Evolutionary conservation across 2,797 vertebrate species (phyloP), one percentile per base, ranked within the genome.

Genomic region (Hydrophis major): DNA sequence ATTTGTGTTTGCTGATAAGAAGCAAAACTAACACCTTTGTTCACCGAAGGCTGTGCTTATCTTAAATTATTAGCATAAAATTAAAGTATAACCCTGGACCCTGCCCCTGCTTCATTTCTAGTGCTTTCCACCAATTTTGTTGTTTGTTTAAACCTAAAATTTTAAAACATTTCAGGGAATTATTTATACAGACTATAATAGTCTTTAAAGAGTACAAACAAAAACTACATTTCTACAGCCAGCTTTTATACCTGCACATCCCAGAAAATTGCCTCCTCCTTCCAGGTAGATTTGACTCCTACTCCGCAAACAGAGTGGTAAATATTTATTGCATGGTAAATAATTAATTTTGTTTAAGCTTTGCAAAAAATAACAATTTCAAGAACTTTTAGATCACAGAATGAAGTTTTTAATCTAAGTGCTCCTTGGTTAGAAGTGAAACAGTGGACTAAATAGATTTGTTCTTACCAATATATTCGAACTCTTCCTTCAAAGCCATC

Each of bases 401-500:
- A 27, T 4, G 6, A 91, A 61, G 63, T 32, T 55, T 74, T 61
- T 37, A 37, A 93, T 93, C 56, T 92, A 86, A 56, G 13, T 69
- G 60, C 86, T 92, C 4, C 22, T 47, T 87, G 55, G 25, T 61
- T 83, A 87, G 11, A 66, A 93, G 28, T 74, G 55, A 88, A 1
- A 78, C 27, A 94, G 13, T 25, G n/a, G 42, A 95, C 83, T 92
- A 93, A 59, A 50, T 11, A 94, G 47, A 89, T 90, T 86, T 95
- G 63, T 94, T 98, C 99, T 99, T 98, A 99, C 99, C 99, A 97
- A 99, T 95, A 88, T 99, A 99, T 98, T 99, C 99, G 98, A 99
- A 99, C 97, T 99, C 99, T 96, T 99, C 99, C 96, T 99, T 99
- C 98, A 99, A 98, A 96, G 99, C 99, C 99, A 99, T 99, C 96